Evolutionary conservation across 2,797 vertebrate genomes (phyloP).

Genomic region (Tachyglossus aculeatus): DNA sequence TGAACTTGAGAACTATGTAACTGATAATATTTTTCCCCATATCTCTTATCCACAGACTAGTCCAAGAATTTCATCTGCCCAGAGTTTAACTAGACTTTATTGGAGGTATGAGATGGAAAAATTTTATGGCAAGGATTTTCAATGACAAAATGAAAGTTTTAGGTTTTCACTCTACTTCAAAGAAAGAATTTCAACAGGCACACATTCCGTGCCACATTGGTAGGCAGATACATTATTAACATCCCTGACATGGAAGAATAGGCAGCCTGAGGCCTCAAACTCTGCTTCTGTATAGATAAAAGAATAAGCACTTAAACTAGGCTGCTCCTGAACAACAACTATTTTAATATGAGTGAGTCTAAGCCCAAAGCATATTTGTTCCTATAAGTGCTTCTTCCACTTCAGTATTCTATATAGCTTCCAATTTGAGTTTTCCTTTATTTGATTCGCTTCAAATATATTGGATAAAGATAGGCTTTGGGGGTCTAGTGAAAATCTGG

Average conservation of each 20-base stretch:
- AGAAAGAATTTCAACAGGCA: slow-evolving; percentile 48
- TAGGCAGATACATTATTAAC: slow-evolving; percentile 60
- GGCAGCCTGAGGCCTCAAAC: slow-evolving; percentile 42
- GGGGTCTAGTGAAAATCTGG: slow-evolving; percentile 27
- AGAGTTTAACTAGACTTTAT: background rate
- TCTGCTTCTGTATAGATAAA: slow-evolving; percentile 56
- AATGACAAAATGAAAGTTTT: slow-evolving; percentile 62
- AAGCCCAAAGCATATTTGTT: slow-evolving; percentile 29
- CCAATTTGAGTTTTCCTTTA: slow-evolving; percentile 26
- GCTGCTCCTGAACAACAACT: slow-evolving; percentile 17
- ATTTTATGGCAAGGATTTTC: slow-evolving; percentile 45
- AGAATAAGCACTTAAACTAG: slow-evolving; percentile 33
- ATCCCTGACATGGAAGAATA: slow-evolving; percentile 61
- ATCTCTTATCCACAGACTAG: background rate
- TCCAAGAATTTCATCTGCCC: slow-evolving; percentile 16
- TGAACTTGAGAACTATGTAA: no score
- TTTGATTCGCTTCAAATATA: slow-evolving; percentile 58
- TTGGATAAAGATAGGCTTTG: slow-evolving; percentile 41
- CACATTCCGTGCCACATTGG: slow-evolving; percentile 44
- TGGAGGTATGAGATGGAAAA: slow-evolving; percentile 30
- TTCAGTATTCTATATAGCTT: background rate
- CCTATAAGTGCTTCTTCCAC: slow-evolving; percentile 20
- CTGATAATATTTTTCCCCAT: background rate
- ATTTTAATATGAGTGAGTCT: slow-evolving; percentile 40
- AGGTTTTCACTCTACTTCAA: slow-evolving; percentile 56